A percentile compares a stretch with the other conserved stretches of the same genome.
phyloP scores from a whole-genome alignment of 1,140 invertebrate species.

The Ephestia elutella region DNA sequence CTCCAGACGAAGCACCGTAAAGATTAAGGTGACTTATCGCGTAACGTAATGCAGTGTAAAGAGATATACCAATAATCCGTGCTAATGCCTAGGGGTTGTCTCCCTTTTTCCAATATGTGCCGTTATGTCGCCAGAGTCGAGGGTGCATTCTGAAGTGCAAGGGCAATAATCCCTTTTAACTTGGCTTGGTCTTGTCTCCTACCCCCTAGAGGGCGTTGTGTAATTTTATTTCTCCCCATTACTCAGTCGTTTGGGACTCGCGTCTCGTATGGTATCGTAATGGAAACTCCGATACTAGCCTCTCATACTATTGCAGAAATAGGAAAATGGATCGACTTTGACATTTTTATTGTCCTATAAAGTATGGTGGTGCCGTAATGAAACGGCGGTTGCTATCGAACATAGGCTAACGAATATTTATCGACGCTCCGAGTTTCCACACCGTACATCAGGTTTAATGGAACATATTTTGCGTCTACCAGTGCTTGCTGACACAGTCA shows the following conservation, averaged over 20 bases:
- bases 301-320: conserved; percentile 6
- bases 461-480: conserved; percentile 50
- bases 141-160: conserved; percentile 63
- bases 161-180: conserved; percentile 58
- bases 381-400: conserved; percentile 1
- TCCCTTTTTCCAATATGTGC: conserved; percentile 47
- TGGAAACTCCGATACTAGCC: conserved; percentile 18
- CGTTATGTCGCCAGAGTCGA: conserved; percentile 28
- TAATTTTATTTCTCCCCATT: conserved; percentile 46
- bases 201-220: conserved; percentile 32
- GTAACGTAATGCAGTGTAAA: conserved; percentile 55
- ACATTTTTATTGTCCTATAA: background rate
- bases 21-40: conserved; percentile 59
- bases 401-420: conserved; percentile 11
- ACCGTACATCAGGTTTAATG: conserved; percentile 45
- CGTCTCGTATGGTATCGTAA: conserved; percentile 24
- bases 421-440: conserved; percentile 13
- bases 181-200: conserved; percentile 41
- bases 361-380: background rate
- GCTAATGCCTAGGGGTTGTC: conserved; percentile 45
- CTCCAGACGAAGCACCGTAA: conserved; percentile 41
- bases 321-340: background rate
- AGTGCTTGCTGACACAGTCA: conserved; percentile 40
- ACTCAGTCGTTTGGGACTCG: conserved; percentile 26
- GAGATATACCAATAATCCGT: conserved; percentile 61